Evolutionary conservation across 1,140 invertebrate species (phyloP), one percentile per base, ranked within the genome.

Genomic region (Himalopsyche phryganea): DNA sequence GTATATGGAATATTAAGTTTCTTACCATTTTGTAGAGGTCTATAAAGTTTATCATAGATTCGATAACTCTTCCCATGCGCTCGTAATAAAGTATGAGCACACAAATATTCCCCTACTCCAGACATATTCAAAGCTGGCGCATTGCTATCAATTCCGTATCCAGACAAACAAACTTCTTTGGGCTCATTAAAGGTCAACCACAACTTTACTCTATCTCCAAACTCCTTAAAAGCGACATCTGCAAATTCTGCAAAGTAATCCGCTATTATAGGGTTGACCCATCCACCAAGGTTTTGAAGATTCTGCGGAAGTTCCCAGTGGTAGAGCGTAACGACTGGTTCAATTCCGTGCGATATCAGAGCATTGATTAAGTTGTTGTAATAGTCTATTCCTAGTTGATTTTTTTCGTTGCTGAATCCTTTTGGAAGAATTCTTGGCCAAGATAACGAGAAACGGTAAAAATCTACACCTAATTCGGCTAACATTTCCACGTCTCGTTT

Each of bases 101-200:
- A 74, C 18, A 72, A 50, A 63, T 77, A 77, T 38, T 71, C 67
- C 0, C 66, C 72, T 33, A 75, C 70, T 10, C 76, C 77, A 0
- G 70, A 66, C 67, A 18, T 69, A 57, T 13, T 69, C 66, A 2
- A 65, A 70, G 2, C 76, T 74, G 76, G 74, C 33, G 68, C 64
- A 42, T 65, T 64, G 4, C 47, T 41, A 6, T 45, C 65, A 23
- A 48, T 50, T 0, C 70, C 71, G 62, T 80, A 72, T 69, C 18
- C 77, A 77, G 20, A 68, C 66, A 79, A 79, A 19, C 76, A 76
- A 65, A 77, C 72, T 1, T 71, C 66, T 0, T 69, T 62, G 0
- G 80, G 76, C 65, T 82, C 80, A 66, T 81, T 81, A 59, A 83
- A 75, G 0, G 80, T 80, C 1, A 79, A 60, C 78, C 78, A 82